Conservation (phyloP, 1,140 invertebrate species). For the Drosophila baimaii region DNA sequence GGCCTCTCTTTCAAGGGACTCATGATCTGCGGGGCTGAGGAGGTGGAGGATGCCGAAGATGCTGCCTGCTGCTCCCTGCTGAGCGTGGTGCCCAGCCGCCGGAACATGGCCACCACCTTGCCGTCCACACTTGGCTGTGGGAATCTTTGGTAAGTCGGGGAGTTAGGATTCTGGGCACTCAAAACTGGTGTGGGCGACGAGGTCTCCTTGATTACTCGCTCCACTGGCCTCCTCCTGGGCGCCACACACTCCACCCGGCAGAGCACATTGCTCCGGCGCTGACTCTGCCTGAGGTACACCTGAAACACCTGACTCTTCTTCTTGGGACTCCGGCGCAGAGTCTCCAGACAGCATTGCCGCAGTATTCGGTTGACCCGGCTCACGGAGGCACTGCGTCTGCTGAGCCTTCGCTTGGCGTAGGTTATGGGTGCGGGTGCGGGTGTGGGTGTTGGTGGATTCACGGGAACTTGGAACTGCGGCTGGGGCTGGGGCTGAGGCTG, state of each 20-base stretch:
- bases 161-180: conserved; percentile 1
- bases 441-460: conserved; percentile 9
- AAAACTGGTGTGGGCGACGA: conserved; percentile 5
- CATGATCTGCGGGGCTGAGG: conserved; percentile 64
- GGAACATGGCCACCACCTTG: conserved; percentile 80
- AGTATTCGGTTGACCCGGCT: conserved; percentile 44
- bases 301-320: conserved; percentile 28
- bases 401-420: conserved; percentile 58
- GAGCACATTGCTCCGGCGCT: conserved; percentile 23
- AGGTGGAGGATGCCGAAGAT: background rate
- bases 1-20: conserved; percentile 70
- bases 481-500: conserved; percentile 1
- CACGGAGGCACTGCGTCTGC: conserved; percentile 35
- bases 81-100: conserved; percentile 75
- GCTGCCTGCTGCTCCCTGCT: conserved; percentile 30
- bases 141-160: conserved; percentile 64
- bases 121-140: conserved; percentile 73
- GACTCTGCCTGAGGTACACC: conserved; percentile 25
- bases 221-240: conserved; percentile 16
- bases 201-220: conserved; percentile 18
- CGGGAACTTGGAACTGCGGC: conserved; percentile 17
- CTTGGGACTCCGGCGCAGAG: conserved; percentile 43
- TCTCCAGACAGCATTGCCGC: conserved; percentile 45
- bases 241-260: conserved; percentile 42
- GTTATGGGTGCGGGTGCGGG: conserved; percentile 36